Base-by-base conservation (phyloP, 2,113 vertebrate genomes). In the Ophiodon elongatus region DNA sequence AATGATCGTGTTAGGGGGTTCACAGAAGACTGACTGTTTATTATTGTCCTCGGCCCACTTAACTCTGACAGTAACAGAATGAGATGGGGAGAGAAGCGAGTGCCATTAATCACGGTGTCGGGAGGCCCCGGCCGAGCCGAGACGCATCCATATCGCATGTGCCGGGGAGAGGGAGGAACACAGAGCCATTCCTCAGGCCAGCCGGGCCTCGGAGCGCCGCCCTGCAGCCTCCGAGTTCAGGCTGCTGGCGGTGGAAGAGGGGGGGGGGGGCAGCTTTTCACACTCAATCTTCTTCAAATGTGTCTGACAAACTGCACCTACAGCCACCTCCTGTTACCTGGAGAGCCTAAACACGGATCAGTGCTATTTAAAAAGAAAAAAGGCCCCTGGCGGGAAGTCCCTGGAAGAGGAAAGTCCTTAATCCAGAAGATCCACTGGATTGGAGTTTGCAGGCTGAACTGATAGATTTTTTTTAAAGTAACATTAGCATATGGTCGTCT, bases 21-120 rank as follows among this genome's bases (percentile, higher is more conserved):
- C 94, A 93, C 92, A 94, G 92, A 88, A 94, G 93, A 93, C 91
- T 92, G 92, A 93, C 92, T 95, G 94, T 94, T 95, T 95, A 95
- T 95, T 94, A 95, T 95, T 94, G 94, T 95, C 93, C 93, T 85
- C 92, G 90, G 93, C 93, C 94, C 94, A 95, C 94, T 95, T 94
- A 95, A 92, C 92, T 93, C 90, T 95, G 94, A 95, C 94, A 95
- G 93, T 93, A 94, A 95, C 93, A 92, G 92, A 94, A 94, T 92
- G 94, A 95, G 93, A 93, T 95, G 94, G 93, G 91, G 93, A 93
- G 93, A 88, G 92, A 81, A 90, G 93, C 90, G 83, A 84, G 90
- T 70, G 91, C 91, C 94, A 95, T 95, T 95, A 95, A 95, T 95
- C 94, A 95, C 90, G 79, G 85, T 90, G 92, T 91, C 92, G 91